Evolutionary conservation across 2,797 vertebrate genomes (phyloP).

Genomic region (Epinephelus awoara): DNA sequence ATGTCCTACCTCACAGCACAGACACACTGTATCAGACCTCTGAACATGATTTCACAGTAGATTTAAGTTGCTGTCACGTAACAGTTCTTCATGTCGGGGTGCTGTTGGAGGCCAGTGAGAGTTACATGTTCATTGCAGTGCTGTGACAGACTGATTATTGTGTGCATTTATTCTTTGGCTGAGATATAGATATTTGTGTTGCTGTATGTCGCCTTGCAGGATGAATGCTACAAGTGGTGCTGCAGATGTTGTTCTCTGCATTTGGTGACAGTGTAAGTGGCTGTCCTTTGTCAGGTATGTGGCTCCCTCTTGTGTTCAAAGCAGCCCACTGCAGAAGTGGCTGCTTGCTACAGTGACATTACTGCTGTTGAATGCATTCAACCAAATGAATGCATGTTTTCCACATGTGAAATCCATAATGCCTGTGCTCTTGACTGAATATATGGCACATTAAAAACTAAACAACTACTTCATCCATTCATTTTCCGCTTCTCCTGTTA

Average conservation of each 20-base stretch:
- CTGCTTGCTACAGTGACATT: too few relatives aligned
- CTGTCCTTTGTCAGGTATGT: conserved; percentile 6
- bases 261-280: background rate
- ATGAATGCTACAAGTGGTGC: background rate
- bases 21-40: too few relatives aligned
- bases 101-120: background rate
- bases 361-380: background rate
- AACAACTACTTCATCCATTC: too few relatives aligned
- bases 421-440: too few relatives aligned
- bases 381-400: background rate
- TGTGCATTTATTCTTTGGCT: background rate
- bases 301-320: conserved; percentile 66
- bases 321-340: background rate
- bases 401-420: too few relatives aligned
- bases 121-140: background rate
- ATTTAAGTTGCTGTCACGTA: background rate
- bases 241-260: conserved; percentile 7
- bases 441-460: too few relatives aligned
- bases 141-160: background rate
- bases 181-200: background rate
- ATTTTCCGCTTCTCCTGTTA: too few relatives aligned
- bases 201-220: background rate
- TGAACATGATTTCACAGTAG: too few relatives aligned
- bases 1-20: background rate
- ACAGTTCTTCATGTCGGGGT: too few relatives aligned